phyloP scores from a whole-genome alignment of 2,797 vertebrate species.

The Poeciliopsis gracilis region DNA sequence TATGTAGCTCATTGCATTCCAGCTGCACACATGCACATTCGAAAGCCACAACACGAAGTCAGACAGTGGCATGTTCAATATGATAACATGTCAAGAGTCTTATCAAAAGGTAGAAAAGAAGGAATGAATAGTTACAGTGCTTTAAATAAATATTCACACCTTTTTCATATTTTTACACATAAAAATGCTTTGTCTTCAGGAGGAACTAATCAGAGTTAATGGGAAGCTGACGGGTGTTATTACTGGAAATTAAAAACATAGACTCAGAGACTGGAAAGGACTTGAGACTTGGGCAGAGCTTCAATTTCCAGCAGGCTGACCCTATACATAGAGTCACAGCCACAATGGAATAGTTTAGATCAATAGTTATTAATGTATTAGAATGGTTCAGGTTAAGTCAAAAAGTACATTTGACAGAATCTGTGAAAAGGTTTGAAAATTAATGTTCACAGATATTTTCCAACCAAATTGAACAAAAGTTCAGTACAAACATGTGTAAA shows the following conservation, averaged over 20 bases:
- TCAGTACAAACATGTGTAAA: background rate
- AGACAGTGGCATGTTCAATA: conserved; percentile 13
- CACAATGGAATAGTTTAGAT: background rate
- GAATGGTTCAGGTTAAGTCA: background rate
- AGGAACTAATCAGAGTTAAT: background rate
- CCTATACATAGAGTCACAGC: background rate
- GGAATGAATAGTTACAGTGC: background rate
- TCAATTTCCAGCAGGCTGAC: background rate
- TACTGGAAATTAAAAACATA: background rate
- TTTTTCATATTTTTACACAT: background rate
- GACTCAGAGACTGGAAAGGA: background rate
- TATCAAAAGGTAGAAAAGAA: conserved; percentile 22
- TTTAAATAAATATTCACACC: background rate
- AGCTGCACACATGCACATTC: conserved; percentile 20
- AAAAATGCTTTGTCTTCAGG: background rate
- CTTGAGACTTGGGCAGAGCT: background rate
- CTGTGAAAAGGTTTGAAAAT: background rate
- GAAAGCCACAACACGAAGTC: conserved; percentile 19
- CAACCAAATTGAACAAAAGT: background rate
- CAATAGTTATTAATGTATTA: background rate
- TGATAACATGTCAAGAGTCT: conserved; percentile 27
- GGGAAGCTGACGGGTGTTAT: background rate
- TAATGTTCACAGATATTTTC: background rate
- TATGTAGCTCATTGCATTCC: conserved; percentile 39
- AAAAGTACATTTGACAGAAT: background rate